Evolutionary conservation across 2,888 invertebrate genomes (phyloP).

Genomic region (Holacanthella duospinosa): DNA sequence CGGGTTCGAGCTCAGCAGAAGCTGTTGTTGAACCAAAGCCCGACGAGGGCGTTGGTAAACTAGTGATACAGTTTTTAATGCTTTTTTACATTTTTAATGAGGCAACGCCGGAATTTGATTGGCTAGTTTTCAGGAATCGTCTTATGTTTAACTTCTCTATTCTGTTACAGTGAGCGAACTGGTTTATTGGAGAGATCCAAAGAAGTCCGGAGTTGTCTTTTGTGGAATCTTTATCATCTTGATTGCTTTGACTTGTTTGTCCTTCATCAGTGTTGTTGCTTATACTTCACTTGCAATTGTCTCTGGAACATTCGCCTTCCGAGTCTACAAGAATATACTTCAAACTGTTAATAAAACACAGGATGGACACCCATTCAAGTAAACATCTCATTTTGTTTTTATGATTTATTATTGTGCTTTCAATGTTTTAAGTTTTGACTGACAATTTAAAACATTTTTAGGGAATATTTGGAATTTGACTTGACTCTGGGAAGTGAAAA

Average conservation of each 20-base stretch:
- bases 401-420: too few species aligned
- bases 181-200: slow-evolving; percentile 95
- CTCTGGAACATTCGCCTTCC: slow-evolving; percentile 79
- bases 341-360: slow-evolving; percentile 89
- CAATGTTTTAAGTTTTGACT: not conserved
- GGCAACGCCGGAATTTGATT: too few species aligned
- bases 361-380: slow-evolving; percentile 98
- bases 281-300: slow-evolving; percentile 79
- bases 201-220: slow-evolving; percentile 86
- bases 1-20: slow-evolving; percentile 22
- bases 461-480: slow-evolving; percentile 76
- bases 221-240: slow-evolving; percentile 79
- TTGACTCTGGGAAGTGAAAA: slow-evolving; percentile 80
- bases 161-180: slow-evolving; percentile 82
- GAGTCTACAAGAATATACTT: slow-evolving; percentile 89
- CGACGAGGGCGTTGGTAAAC: slow-evolving; percentile 36
- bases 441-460: slow-evolving; percentile 38
- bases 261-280: slow-evolving; percentile 88
- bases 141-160: slow-evolving; percentile 34
- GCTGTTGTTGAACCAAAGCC: slow-evolving; percentile 30
- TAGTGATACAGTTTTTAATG: not conserved
- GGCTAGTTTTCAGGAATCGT: not conserved
- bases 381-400: too few species aligned
- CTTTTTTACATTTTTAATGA: too few species aligned
- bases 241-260: slow-evolving; percentile 87